Evolutionary conservation across 2,888 invertebrate species (phyloP), one percentile per base, ranked within the genome.

Genomic region (Spilarctia lutea): DNA sequence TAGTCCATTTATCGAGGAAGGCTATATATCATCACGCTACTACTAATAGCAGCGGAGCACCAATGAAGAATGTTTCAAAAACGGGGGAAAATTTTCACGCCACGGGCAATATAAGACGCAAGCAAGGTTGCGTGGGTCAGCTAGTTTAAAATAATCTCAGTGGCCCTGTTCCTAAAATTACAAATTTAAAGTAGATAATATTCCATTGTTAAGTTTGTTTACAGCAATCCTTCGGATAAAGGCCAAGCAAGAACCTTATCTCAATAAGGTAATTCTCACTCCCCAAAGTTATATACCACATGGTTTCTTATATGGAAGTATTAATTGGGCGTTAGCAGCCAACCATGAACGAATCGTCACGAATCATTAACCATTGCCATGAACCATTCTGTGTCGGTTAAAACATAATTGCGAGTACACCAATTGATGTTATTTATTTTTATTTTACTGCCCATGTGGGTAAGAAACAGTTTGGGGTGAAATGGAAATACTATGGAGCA

Each of bases 281-380:
- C 42, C 63, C 35, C 70, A 71, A 72, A 76, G 56, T 72, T 67
- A 68, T 70, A 66, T 85, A 79, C 81, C 80, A 81, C 78, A 83
- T 82, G 81, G 75, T 76, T 81, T 79, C 86, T 86, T 83, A 85
- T 81, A 80, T 83, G 79, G 74, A 73, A 73, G 81, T 83, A 85
- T 86, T 86, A 87, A 87, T 87, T 83, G 84, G 73, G 69, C 71
- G 82, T 80, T 83, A 79, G 77, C 90, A 88, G 80, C 81, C 75
- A 85, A 88, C 85, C 92, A 89, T 89, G 86, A 81, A 83, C 79
- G 76, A 79, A 76, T 90, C 93, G 94, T 93, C 91, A 91, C 92
- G 91, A 81, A 77, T 88, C 92, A 91, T 90, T 93, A 88, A 71
- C 85, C 81, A 83, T 82, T 81, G 86, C 87, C 89, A 80, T 84